Base-by-base conservation (phyloP, 2,113 vertebrate genomes). In the Pagrus major region DNA sequence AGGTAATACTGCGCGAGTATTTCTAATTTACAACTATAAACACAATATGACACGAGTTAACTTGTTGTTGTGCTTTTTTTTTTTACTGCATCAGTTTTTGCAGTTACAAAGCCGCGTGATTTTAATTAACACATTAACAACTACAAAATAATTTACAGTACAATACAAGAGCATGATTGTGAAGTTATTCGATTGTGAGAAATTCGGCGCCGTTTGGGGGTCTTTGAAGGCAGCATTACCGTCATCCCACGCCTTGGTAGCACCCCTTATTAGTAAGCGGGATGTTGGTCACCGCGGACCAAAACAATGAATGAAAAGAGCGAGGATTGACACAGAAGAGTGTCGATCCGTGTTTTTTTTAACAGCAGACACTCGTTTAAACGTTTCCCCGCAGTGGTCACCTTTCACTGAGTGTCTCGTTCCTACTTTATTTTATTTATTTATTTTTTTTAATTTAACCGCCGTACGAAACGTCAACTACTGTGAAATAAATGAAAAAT, bases 231-330 rank as follows among this genome's bases (percentile, higher is more conserved):
- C 67, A 71, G 1, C 89, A 73, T 31, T 42, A n/a, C 27, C 3
- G 6, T 37, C 6, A 21, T 15, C 54, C 69, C 80, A 79, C 21
- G 64, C 73, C 64, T 75, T 16, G 9, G 1, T 65, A 52, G 25
- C 20, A 11, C 12, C 5, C 25, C 18, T 15, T 47, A 21, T 18
- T 55, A 59, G n/a, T n/a, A n/a, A n/a, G 44, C 61, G 14, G 9
- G 1, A 11, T 15, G 33, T 46, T 76, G 69, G 3, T 44, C 7
- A 10, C 21, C 54, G 31, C 31, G 8, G 5, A 81, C 63, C 71
- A 87, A 76, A 90, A 78, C 72, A 84, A 84, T 89, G 71, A 83
- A 90, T 85, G 79, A 31, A 74, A 82, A 66, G 23, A 9, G 7
- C 2, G 2, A 16, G 10, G 0, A 1, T 9, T 8, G 51, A 51